phyloP scores from a whole-genome alignment of 1,140 invertebrate genomes.

The Acromyrmex heyeri region DNA sequence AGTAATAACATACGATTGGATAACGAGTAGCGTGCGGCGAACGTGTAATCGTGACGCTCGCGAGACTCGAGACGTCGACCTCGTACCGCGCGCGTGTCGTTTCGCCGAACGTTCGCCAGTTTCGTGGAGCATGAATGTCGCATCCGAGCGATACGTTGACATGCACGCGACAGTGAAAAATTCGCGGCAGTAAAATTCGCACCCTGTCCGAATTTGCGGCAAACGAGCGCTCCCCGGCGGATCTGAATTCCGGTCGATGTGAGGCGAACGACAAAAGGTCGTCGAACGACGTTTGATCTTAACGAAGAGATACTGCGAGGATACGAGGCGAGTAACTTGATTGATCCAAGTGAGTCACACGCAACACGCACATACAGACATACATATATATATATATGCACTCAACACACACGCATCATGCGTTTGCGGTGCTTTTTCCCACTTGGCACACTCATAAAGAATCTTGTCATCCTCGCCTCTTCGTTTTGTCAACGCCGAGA shows the following conservation, averaged over 20 bases:
- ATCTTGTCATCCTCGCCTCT: not conserved
- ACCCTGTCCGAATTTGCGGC: not conserved
- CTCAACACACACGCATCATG: not conserved
- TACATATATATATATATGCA: not conserved
- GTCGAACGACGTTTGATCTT: too few species aligned
- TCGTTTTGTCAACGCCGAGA: not conserved
- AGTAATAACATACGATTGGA: conserved; percentile 58
- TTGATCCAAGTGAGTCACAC: too few species aligned
- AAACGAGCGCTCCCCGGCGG: too few species aligned
- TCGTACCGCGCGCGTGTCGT: too few species aligned
- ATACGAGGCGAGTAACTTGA: too few species aligned
- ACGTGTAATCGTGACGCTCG: conserved; percentile 27
- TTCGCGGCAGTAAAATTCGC: not conserved
- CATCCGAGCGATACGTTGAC: not conserved
- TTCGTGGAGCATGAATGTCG: not conserved
- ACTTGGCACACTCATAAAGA: not conserved
- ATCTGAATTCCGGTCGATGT: too few species aligned
- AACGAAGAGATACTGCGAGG: too few species aligned
- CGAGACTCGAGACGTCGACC: conserved; percentile 1
- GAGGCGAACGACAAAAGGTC: too few species aligned
- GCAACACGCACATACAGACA: too few species aligned
- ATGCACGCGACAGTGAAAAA: not conserved
- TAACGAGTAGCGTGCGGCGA: conserved; percentile 46
- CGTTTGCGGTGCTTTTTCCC: not conserved
- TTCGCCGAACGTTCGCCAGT: not conserved